Evolutionary conservation across 2,888 invertebrate species (phyloP), one percentile per base, ranked within the genome.

Genomic region (Papilio gigon): DNA sequence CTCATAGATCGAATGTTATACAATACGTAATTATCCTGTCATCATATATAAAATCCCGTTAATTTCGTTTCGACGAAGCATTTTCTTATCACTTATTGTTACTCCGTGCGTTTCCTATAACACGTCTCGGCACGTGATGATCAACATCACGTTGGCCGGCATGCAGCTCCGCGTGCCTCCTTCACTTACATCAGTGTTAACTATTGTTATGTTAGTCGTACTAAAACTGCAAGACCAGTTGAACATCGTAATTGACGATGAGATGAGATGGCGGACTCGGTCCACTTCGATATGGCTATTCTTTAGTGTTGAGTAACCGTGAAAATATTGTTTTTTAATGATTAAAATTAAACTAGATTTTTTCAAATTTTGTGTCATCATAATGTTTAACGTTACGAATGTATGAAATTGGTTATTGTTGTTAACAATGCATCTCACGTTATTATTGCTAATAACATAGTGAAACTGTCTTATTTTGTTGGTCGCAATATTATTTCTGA

Each of bases 41-140:
- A 17, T 17, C 17, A 30, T 30, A 9, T 30, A 50, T 30, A 30
- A 56, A 30, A 56, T 12, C 30, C 37, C 53, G 27, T 59, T 35
- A 12, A 1, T 14, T 37, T 59, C 37, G 17, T 22, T 37, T 20
- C 59, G 22, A 12, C 22, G 27, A 22, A 27, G 30, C 22, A 61
- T 50, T 53, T 67, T 61, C 67, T 67, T 67, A 67, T 67, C 67
- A 67, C 61, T 67, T 61, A 67, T 67, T 61, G 67, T 61, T 61
- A 53, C 53, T 67, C 60, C 60, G 37, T 53, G 22, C 25, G 67
- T 67, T 67, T 66, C 47, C 53, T 61, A 40, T 30, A 60, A 61
- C 66, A 66, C 50, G 66, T 47, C 44, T 22, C 35, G 30, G 35
- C 67, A 67, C 67, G 67, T 67, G 67, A 61, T 17, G 9, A 14